phyloP scores from a whole-genome alignment of 37 sponge, comb jelly and placozoan genomes.

The Mnemiopsis leidyi region DNA sequence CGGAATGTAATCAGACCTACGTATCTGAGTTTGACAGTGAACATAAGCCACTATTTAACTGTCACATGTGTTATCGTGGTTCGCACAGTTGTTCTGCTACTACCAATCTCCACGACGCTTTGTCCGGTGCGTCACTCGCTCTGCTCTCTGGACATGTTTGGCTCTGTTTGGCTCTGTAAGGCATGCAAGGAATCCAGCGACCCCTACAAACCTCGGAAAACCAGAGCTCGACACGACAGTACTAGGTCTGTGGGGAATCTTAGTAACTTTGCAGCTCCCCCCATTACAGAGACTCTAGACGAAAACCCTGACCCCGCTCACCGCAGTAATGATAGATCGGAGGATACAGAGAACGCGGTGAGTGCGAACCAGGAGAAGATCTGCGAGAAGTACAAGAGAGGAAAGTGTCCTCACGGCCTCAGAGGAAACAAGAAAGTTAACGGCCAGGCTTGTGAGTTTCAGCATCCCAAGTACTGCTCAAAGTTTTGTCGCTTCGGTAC shows the following conservation, averaged over 20 bases:
- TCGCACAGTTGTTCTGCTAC: neutral
- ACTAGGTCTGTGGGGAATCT: neutral
- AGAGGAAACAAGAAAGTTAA: neutral
- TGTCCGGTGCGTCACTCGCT: no score
- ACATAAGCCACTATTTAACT: neutral
- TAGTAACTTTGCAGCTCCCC: neutral
- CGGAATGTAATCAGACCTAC: neutral
- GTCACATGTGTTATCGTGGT: neutral
- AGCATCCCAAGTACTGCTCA: neutral
- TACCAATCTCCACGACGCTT: no score
- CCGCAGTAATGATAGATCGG: neutral
- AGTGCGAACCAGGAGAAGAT: neutral
- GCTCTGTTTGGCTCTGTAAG: no score
- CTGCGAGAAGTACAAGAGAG: neutral
- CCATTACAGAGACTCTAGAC: no score
- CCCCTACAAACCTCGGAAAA: neutral
- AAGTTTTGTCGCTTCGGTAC: neutral
- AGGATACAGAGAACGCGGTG: neutral
- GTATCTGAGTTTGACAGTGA: neutral
- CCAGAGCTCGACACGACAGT: neutral
- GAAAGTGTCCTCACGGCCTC: neutral
- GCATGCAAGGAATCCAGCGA: neutral
- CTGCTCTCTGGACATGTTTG: no score
- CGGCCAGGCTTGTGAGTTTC: neutral
- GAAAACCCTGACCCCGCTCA: neutral